Evolutionary conservation across 2,113 vertebrate species (phyloP), one percentile per base, ranked within the genome.

Genomic region (Sinosuthora webbiana): DNA sequence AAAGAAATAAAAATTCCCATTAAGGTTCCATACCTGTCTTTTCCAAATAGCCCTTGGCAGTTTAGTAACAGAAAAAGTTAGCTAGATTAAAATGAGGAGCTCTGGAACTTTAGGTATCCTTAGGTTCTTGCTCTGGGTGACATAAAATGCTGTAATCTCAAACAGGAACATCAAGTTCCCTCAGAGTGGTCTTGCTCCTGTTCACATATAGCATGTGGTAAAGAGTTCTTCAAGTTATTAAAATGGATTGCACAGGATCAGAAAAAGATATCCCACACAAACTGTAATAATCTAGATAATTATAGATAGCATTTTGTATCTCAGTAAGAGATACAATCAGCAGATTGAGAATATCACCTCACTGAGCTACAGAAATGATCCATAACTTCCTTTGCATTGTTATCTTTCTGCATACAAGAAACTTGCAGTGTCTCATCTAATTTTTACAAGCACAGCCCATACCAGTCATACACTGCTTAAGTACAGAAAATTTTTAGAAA

Each of bases 401-500:
- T 49, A 91, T 15, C 63, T 55, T 74, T 47, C 69, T 65, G n/a
- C 55, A 77, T 8, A 63, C 3, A 70, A 53, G 55, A 56, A 82
- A 59, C 8, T 41, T 69, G 45, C 25, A 15, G 27, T 64, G 19
- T 25, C 33, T 82, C 33, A 67, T 8, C 35, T 76, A 55, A 73
- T 19, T 70, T 41, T 60, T 79, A 42, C 37, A 93, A 76, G 28
- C 24, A 65, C 7, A 75, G 53, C 13, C 23, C 53, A 71, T 44
- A 70, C 5, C 21, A 15, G 3, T 52, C 18, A 55, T 42, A 83
- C 0, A 1, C 16, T 56, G 49, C 21, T 0, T 18, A 84, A n/a
- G 14, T 39, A 33, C 30, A 65, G 17, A 74, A n/a, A 69, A 22
- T 19, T 49, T 60, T 74, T 15, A 69, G 35, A 75, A 63, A 94